Evolutionary conservation across 2,888 invertebrate species (phyloP), one percentile per base, ranked within the genome.

Genomic region (Tanypteryx hageni): DNA sequence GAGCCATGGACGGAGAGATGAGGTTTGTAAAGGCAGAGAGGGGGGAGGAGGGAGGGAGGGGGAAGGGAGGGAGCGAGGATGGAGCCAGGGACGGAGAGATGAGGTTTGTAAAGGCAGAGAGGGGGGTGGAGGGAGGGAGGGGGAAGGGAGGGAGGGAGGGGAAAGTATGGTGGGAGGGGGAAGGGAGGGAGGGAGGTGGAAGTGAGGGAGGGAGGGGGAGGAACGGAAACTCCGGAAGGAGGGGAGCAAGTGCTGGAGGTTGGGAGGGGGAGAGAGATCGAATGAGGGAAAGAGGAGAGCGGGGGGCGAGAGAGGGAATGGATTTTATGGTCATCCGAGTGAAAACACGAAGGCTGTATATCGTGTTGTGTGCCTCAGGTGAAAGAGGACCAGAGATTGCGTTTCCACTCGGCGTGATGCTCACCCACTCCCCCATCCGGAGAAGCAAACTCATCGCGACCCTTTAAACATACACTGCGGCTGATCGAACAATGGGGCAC

Each of bases 401-500:
- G 61, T 31, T 76, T 76, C 64, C 64, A 44, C 89, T 68, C 22
- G 56, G 44, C n/a, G 64, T 27, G 89, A 44, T 44, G 89, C 3
- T 44, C 64, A 11, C 58, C 85, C 58, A 57, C 22, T 85, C 85
- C 85, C 85, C 57, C 58, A 83, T 44, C 44, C 56, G 56, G 14
- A 83, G 56, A 16, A 44, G 44, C 83, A 83, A 56, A 44, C 83
- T 83, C 83, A n/a, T 83, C 83, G 44, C 83, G 44, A 18, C 56
- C 83, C 83, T 44, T 57, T 83, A 76, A 22, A 76, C 76, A 76
- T 27, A 76, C 76, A 22, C 57, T 85, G 85, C 85, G 85, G 89
- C 56, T 31, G 89, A 64, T 76, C 76, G 64, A 89, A 89, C 89
- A 89, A 89, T 89, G 89, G 89, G 11, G 18, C 64, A n/a, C 61